Base-by-base conservation (phyloP, 2,888 invertebrate genomes). In the Ptychoptera albimana region DNA sequence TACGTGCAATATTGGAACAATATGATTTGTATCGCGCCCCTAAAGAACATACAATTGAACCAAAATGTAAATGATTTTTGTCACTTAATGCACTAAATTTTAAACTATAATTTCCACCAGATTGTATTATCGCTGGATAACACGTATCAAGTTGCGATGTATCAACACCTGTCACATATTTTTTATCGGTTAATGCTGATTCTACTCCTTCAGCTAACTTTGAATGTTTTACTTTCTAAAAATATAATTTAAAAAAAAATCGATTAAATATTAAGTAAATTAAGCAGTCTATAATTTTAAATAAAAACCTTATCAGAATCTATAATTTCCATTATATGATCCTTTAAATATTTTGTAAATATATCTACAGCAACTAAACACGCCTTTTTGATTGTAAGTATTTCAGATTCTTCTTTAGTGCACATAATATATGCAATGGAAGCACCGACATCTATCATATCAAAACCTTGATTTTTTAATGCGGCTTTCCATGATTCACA, bases 81-180 rank as follows among this genome's bases (percentile, higher is more conserved):
- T 97, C 94, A 54, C 93, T 91, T 2, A 79, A 79, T 4, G 88
- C 89, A 59, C 93, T 96, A 66, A 97, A 98, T 67, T 98, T 99
- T 39, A 99, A 73, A 57, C 82, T 87, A 68, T 97, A 98, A 59
- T 85, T 81, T n/a, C 96, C 97, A 8, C 98, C 98, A 32, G 96
- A 97, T 63, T 98, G 98, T 56, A 99, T 91, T 46, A 99, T 99
- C 0, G 98, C 89, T 1, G 96, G 93, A 62, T 97, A 99, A 60
- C 97, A 98, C 79, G 93, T 88, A 58, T 98, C 97, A 4, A 97
- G 75, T 61, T 92, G 84, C 23, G 78, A 76, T 3, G 82, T 77
- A 66, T 94, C 94, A 1, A 92, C 82, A 2, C 87, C 86, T 9
- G 83, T 77, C 2, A 96, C 88, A 64, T 92, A 94, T 67, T 97